A percentile compares a stretch with the other conserved stretches of the same genome.
Evolutionary conservation across 2,888 invertebrate species (phyloP).

Genomic region (Oscheius sp.): DNA sequence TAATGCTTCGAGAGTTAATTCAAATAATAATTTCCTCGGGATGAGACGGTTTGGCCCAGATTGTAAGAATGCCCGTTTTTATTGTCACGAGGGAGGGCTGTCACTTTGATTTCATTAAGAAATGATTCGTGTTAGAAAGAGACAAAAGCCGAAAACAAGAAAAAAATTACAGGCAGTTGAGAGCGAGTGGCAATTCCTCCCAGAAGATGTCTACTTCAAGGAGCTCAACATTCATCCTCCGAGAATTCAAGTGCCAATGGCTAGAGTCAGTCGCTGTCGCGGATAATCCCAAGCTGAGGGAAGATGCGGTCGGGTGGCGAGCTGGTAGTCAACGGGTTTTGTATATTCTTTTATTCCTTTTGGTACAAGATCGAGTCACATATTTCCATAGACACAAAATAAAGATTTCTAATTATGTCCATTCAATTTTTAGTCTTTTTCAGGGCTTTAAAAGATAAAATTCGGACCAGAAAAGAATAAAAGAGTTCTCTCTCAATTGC

Average conservation of each 20-base stretch:
- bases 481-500: too few relatives aligned
- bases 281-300: too few relatives aligned
- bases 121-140: neutral
- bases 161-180: neutral
- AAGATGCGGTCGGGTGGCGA: neutral
- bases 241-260: neutral
- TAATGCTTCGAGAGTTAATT: too few relatives aligned
- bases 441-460: too few relatives aligned
- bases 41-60: neutral
- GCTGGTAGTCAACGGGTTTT: neutral
- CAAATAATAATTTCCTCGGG: neutral
- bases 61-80: neutral
- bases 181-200: slow-evolving; percentile 41
- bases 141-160: neutral
- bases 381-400: too few relatives aligned
- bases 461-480: too few relatives aligned
- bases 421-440: too few relatives aligned
- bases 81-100: neutral
- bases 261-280: slow-evolving; percentile 1
- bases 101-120: slow-evolving; percentile 14
- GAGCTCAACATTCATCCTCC: slow-evolving; percentile 40
- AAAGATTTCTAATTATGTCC: too few relatives aligned
- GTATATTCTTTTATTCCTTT: too few relatives aligned
- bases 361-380: too few relatives aligned
- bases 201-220: slow-evolving; percentile 43